These are phyloP conservation scores for Dasysyrphus tricinctus DNA, from an alignment of 2,888 invertebrate genomes.

Conservation along the genomic window DNA sequence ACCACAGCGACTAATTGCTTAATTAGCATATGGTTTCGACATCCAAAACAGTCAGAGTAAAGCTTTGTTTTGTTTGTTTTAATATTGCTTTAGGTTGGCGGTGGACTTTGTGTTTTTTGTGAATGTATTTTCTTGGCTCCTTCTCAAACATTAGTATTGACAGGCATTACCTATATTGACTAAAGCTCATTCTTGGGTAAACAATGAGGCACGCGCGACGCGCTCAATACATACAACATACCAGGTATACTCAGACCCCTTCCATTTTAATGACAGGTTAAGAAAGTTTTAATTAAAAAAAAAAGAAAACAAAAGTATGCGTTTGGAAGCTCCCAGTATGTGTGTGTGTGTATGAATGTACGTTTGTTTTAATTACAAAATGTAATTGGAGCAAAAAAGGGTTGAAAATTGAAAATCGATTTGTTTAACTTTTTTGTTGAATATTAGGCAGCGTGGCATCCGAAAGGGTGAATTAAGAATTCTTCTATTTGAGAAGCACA, in stretches of 20 bases:
- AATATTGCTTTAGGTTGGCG: conserved; percentile 1
- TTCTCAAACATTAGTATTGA: conserved; percentile 40
- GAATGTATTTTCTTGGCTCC: conserved; percentile 1
- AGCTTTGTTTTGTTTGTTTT: conserved; percentile 43
- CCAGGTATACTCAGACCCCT: background rate
- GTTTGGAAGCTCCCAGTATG: background rate
- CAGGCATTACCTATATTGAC: conserved; percentile 47
- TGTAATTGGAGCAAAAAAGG: conserved; percentile 45
- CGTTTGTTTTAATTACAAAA: conserved; percentile 30
- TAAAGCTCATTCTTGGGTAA: conserved; percentile 32
- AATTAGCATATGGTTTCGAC: conserved; percentile 83
- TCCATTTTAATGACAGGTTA: conserved; percentile 35
- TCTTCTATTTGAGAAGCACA: background rate
- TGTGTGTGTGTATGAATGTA: conserved; percentile 26
- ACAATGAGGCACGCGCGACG: conserved; percentile 54
- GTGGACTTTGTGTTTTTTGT: conserved; percentile 29
- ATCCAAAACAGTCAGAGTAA: conserved; percentile 62
- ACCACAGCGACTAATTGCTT: conserved; percentile 84
- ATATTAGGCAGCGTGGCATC: background rate
- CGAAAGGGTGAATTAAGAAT: background rate
- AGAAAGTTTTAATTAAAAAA: conserved; percentile 41
- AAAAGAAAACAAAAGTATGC: background rate
- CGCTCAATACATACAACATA: conserved; percentile 6
- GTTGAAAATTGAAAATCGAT: conserved; percentile 61
- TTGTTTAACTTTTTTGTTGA: conserved; percentile 21